Base-by-base conservation (phyloP, 2,888 invertebrate genomes). In the Acanthosepion pharaonis region DNA sequence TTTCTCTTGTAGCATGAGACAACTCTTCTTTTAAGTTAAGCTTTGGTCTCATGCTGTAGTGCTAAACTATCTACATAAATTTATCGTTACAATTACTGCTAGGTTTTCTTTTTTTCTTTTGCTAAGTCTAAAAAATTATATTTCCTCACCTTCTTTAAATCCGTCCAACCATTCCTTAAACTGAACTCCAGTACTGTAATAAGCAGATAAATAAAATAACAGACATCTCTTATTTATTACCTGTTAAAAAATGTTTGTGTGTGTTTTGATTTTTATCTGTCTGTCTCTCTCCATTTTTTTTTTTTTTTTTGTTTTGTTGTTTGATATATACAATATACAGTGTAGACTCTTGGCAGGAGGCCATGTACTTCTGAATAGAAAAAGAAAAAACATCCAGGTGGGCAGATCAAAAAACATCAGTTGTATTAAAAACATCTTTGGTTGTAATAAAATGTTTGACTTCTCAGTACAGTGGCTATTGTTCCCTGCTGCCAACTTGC, bases 201-300 rank as follows among this genome's bases (percentile, higher is more conserved):
- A 25, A 93, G 93, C 93, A 93, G 93, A 48, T 93, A 53, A 93
- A 93, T 93, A 93, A 93, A 92, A 51, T 51, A n/a, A 93, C 93
- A 93, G 93, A 93, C 51, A 93, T 49, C 51, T 93, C 51, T 53
- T 93, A 78, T 78, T 78, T 78, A 78, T 78, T 78, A 78, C 78
- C 78, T 78, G 78, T 78, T 78, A 78, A 78, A 78, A 78, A 78
- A 78, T n/a, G 15, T 15, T 78, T 78, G n/a, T 78, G 78, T 78
- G 78, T 33, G 78, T 78, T 78, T 78, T 78, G 78, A 78, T 78
- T 78, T 78, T 15, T 78, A n/a, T n/a, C n/a, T 78, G 78, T 78
- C n/a, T 78, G 28, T 78, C 78, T 78, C 20, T 59, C 59, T 59
- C 59, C 23, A 42, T 42, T 42, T 42, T 42, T 23, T 20, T 23